These are phyloP conservation scores for Falco cherrug DNA, from an alignment of 2,797 vertebrate species.

Conservation along the genomic window DNA sequence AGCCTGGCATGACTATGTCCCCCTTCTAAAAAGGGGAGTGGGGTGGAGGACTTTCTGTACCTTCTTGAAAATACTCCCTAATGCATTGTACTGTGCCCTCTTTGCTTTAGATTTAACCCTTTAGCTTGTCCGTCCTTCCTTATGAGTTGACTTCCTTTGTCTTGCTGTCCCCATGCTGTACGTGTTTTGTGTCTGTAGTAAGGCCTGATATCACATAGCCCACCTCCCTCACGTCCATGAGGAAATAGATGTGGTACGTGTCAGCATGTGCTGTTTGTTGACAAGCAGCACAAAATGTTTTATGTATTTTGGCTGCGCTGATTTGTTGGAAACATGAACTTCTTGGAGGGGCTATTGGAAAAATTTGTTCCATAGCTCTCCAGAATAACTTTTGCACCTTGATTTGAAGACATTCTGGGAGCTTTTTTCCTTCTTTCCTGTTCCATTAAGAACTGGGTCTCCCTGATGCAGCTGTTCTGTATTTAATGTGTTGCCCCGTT, in stretches of 20 bases:
- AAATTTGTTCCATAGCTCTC: not conserved
- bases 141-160: not conserved
- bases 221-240: not conserved
- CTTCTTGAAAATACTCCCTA: not conserved
- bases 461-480: slow-evolving; percentile 16
- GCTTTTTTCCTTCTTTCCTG: not conserved
- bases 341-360: slow-evolving; percentile 26
- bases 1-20: not conserved
- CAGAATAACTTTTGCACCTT: slow-evolving; percentile 17
- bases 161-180: not conserved
- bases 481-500: slow-evolving; percentile 4
- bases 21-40: not conserved
- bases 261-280: not conserved
- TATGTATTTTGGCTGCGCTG: not conserved
- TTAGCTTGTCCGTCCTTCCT: not conserved
- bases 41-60: not conserved
- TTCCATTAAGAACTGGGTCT: not conserved
- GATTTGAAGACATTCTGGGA: not conserved
- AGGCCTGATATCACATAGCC: not conserved
- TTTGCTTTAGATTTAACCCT: not conserved
- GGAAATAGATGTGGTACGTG: not conserved
- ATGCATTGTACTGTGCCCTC: not conserved
- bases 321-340: slow-evolving; percentile 4
- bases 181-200: not conserved
- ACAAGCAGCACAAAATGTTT: not conserved